Conservation (phyloP, 2,888 invertebrate genomes). For the Drosophila pegasa region DNA sequence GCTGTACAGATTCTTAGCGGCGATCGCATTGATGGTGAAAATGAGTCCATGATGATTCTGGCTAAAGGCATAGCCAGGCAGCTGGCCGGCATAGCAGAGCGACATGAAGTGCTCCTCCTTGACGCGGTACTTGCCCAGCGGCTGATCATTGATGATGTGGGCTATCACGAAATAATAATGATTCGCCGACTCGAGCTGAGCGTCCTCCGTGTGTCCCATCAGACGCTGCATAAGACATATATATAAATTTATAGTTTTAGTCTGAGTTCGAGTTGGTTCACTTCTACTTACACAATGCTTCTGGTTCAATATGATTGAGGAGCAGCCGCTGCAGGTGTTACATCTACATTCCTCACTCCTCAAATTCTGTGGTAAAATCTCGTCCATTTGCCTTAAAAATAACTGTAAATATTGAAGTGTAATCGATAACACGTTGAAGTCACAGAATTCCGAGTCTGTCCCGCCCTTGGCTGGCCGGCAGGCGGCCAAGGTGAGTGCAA, state of each 20-base stretch:
- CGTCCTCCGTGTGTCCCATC: conserved; percentile 5
- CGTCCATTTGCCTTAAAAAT: conserved; percentile 93
- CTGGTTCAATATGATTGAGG: conserved; percentile 90
- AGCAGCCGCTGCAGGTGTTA: conserved; percentile 87
- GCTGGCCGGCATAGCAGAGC: conserved; percentile 1
- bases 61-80: not conserved
- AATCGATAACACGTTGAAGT: not conserved
- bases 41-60: conserved; percentile 9
- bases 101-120: conserved; percentile 11
- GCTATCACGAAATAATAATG: conserved; percentile 6
- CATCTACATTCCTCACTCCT: not conserved
- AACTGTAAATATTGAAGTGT: conserved; percentile 86
- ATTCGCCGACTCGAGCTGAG: not conserved
- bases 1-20: not conserved
- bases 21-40: conserved; percentile 1
- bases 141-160: not conserved
- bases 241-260: too few relatives aligned
- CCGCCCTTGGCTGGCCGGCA: conserved; percentile 26
- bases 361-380: conserved; percentile 87
- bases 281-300: conserved; percentile 86
- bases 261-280: not conserved
- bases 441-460: conserved; percentile 7
- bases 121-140: not conserved
- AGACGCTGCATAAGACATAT: not conserved
- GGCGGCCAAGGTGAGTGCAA: conserved; percentile 38